Evolutionary conservation across 2,888 invertebrate species (phyloP), one percentile per base, ranked within the genome.

Genomic region (Seira musarum): DNA sequence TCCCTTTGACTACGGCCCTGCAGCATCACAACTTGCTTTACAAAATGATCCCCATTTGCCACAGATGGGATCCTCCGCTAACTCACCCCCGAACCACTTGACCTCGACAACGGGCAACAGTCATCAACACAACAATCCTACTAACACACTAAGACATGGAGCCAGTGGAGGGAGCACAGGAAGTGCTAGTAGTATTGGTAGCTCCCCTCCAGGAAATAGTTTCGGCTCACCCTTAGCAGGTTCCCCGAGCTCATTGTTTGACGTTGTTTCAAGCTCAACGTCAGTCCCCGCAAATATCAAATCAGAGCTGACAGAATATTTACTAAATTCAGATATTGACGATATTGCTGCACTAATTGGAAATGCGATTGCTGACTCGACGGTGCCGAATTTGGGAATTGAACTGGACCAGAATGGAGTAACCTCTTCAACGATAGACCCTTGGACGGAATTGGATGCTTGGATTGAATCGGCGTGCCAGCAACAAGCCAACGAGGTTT

Each of bases 381-480:
- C 96, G 0, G 95, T 95, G 49, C 93, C 94, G n/a, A 92, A 91
- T 85, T 91, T 91, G 77, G 89, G 89, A 1, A 92, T 92, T 21
- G 90, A 91, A 81, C 91, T 92, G n/a, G 94, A 94, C 84, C 84
- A 83, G n/a, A 84, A 85, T 63, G 84, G 82, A 21, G 86, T 87
- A 67, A 87, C 84, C 6, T 85, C 85, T 8, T 87, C 86, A 8
- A 85, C 86, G 1, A 83, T 87, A 73, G 94, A 94, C 71, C 93
- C 93, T 0, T 96, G 96, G 96, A 94, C 95, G 92, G 95, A 96
- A 88, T 91, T 96, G 71, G 96, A 96, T 84, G 94, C 94, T 77
- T 95, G 94, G 94, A 95, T 96, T 86, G 94, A 94, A 81, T 93
- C 93, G 8, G 93, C 93, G 0, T 95, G 94, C 80, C 84, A 85